These are phyloP conservation scores for Plusia festucae DNA, from an alignment of 2,888 invertebrate genomes.

Conservation along the genomic window DNA sequence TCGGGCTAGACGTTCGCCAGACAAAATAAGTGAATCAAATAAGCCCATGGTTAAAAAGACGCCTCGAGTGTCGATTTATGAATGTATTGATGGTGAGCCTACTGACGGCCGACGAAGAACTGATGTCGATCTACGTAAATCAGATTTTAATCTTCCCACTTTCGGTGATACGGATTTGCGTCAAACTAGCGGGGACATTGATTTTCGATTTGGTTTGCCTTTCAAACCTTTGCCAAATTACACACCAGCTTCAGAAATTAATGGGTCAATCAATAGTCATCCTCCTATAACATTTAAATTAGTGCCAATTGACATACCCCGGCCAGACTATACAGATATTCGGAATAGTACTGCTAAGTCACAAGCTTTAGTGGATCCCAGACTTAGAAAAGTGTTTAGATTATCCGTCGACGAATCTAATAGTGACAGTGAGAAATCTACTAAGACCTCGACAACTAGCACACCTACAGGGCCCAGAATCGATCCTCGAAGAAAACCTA, in stretches of 20 bases:
- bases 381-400: constrained; percentile 93
- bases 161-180: constrained; percentile 92
- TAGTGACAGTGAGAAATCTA: constrained; percentile 88
- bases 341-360: constrained; percentile 92
- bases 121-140: constrained; percentile 87
- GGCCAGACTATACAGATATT: constrained; percentile 93
- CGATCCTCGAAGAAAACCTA: constrained; percentile 86
- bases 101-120: constrained; percentile 83
- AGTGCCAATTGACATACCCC: constrained; percentile 90
- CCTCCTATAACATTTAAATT: constrained; percentile 92
- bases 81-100: constrained; percentile 89
- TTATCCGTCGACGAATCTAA: constrained; percentile 90
- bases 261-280: constrained; percentile 94
- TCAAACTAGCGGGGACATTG: constrained; percentile 91
- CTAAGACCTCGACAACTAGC: constrained; percentile 64
- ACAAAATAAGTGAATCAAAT: constrained; percentile 70
- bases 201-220: constrained; percentile 92
- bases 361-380: constrained; percentile 93
- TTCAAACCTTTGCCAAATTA: constrained; percentile 95
- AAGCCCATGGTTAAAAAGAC: constrained; percentile 69
- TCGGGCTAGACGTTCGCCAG: constrained; percentile 79
- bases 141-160: constrained; percentile 87
- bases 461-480: constrained; percentile 78
- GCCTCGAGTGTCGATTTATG: constrained; percentile 89
- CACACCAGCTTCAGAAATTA: constrained; percentile 95